Evolutionary conservation across 2,888 invertebrate genomes (phyloP), one percentile per base, ranked within the genome.

Genomic region (Andrena flavipes): DNA sequence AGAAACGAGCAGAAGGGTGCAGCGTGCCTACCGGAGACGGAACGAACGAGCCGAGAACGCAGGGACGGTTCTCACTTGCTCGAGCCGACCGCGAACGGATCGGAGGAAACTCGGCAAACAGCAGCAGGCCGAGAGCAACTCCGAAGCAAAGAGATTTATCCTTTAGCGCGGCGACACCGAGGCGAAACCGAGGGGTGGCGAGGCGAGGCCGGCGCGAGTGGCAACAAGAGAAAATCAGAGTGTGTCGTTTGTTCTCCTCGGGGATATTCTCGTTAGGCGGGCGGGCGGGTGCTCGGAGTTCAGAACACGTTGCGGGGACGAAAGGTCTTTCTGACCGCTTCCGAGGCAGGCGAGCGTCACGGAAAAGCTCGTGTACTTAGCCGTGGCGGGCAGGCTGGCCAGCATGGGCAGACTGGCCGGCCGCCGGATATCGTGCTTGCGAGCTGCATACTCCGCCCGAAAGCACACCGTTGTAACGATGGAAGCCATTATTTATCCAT

Each of bases 401-500:
- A 7, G 35, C 20, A 42, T 4, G 42, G 42, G 4, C 42, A 42
- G 42, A 42, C 59, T 42, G 49, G 54, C 48, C 63, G n/a, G 26
- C 20, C 29, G 33, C 30, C 49, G 72, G 71, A 70, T 82, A 80
- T 70, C 76, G 83, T 68, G 76, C 59, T 73, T 73, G 62, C 68
- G 54, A 63, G 42, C 54, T 2, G 60, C 73, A 70, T 33, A 70
- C 78, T 60, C 23, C 30, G 29, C 13, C 65, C 70, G 60, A 80
- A 80, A 87, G 74, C 82, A 70, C 83, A 71, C 76, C 49, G 59
- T 30, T 49, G 48, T 83, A 56, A 65, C 84, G 75, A 76, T 80
- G 86, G 88, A 89, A 79, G 90, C 89, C 89, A 91, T 92, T 91
- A 92, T 92, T 92, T 91, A 92, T 91, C 91, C 89, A 90, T 91